Percentiles rank a stretch among this genome's conserved stretches.
phyloP scores from a whole-genome alignment of 1,140 invertebrate genomes.

The Trypoxylus dichotomus region DNA sequence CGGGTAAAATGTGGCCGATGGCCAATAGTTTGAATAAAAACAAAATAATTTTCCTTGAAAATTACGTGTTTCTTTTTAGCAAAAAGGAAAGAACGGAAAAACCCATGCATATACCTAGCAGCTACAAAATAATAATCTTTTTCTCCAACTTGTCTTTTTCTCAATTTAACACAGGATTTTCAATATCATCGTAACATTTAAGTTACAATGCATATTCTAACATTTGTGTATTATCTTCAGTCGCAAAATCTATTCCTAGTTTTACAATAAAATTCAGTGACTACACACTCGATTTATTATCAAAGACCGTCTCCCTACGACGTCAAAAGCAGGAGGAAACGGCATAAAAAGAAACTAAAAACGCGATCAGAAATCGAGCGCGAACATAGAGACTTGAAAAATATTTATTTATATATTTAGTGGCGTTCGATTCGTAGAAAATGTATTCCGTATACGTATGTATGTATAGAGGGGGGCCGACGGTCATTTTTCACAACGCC shows the following conservation, averaged over 20 bases:
- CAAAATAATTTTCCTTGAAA: too few relatives aligned
- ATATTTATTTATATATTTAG: constrained; percentile 42
- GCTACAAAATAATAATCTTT: too few relatives aligned
- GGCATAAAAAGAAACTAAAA: background rate
- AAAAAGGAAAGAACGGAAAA: too few relatives aligned
- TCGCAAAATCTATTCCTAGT: background rate
- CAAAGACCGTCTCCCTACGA: background rate
- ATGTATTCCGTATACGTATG: background rate
- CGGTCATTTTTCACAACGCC: constrained; percentile 35
- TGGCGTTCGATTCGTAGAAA: constrained; percentile 2
- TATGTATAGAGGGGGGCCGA: constrained; percentile 26
- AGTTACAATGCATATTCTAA: too few relatives aligned
- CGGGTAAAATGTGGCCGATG: too few relatives aligned
- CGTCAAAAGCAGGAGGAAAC: background rate
- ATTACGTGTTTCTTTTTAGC: too few relatives aligned
- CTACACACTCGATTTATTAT: background rate
- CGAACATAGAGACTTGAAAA: constrained; percentile 33
- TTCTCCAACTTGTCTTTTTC: too few relatives aligned
- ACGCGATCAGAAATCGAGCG: constrained; percentile 14
- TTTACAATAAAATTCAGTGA: background rate
- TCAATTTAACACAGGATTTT: too few relatives aligned
- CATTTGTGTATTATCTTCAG: too few relatives aligned
- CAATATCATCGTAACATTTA: too few relatives aligned
- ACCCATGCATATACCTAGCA: too few relatives aligned
- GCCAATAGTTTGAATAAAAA: too few relatives aligned